Percentiles rank a stretch among this genome's conserved stretches.
These are phyloP conservation scores for Brachylomia viminalis DNA, from an alignment of 2,888 invertebrate genomes.

Conservation along the genomic window DNA sequence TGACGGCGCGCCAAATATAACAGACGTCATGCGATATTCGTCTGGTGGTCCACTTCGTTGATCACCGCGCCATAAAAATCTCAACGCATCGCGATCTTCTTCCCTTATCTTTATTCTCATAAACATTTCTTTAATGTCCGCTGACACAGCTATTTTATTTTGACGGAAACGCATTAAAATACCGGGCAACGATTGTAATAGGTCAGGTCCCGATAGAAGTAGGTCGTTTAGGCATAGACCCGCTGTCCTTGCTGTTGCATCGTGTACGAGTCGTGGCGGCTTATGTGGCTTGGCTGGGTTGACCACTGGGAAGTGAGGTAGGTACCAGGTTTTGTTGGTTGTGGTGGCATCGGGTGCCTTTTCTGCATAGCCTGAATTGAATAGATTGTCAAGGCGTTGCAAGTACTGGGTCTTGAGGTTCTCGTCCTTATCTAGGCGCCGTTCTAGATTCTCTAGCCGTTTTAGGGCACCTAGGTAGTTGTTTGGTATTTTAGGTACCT, in stretches of 20 bases:
- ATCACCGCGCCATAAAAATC: conserved; percentile 1
- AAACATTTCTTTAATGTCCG: conserved; percentile 9
- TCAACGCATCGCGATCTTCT: conserved; percentile 14
- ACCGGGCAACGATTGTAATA: conserved; percentile 1
- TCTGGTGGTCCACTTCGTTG: neutral
- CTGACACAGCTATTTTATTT: conserved; percentile 7
- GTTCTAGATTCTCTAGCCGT: conserved; percentile 10
- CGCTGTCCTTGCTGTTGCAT: conserved; percentile 4
- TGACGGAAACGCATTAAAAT: conserved; percentile 20
- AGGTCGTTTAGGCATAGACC: conserved; percentile 9
- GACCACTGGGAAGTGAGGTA: conserved; percentile 7
- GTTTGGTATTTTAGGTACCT: conserved; percentile 13
- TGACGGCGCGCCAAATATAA: conserved; percentile 5
- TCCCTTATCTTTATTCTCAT: conserved; percentile 17
- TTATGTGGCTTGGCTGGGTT: conserved; percentile 10
- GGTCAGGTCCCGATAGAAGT: conserved; percentile 12
- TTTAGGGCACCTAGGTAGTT: conserved; percentile 19
- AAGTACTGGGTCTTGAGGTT: neutral
- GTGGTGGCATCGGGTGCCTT: neutral
- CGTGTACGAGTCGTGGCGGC: conserved; percentile 7
- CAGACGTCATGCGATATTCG: conserved; percentile 7
- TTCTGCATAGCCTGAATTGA: conserved; percentile 13
- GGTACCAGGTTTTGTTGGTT: neutral
- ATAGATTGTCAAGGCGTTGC: conserved; percentile 9
- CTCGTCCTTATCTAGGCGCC: neutral